Base-by-base conservation (phyloP, 2,113 vertebrate genomes). In the Epinephelus moara region DNA sequence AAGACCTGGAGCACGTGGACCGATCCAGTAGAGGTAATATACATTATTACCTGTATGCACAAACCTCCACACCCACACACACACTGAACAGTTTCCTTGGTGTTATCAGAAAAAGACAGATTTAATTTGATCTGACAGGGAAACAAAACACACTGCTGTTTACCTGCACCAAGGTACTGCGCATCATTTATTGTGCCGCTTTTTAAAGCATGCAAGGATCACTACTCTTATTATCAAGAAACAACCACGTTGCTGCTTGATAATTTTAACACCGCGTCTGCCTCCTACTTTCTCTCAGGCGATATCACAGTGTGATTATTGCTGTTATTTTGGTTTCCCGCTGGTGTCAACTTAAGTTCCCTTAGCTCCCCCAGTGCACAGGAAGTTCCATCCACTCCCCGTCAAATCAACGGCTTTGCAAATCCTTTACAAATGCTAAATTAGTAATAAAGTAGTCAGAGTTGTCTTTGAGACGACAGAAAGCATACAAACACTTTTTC, bases 1-100 rank as follows among this genome's bases (percentile, higher is more conserved):
- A 97, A 0, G 98, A 99, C 83, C 94, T 99, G 67, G 95, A 96
- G 27, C 96, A 98, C 72, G 96, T 99, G 90, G 98, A 99, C 89
- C 96, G 96, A 95, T 98, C 98, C 25, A 98, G 97, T 92, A 96
- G 96, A 98, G 98, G 97, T 91, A 88, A 80, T 25, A 45, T 19
- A 33, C 17, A 67, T 19, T 27, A 56, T 53, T 25, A 72, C 30
- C 50, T 6, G 3, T 12, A 18, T 17, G 10, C 55, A 62, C n/a
- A 71, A n/a, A 50, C 47, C n/a, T 21, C 2, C 21, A 64, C 21
- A 57, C 55, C 52, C 18, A 33, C 3, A 2, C 25, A 50, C 27
- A 73, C 4, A 55, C 6, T 23, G 13, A 21, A 19, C 17, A 14
- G 10, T 56, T 53, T 25, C 23, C 3, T 10, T 8, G 18, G 7